A percentile compares a stretch with the other conserved stretches of the same genome.
These are phyloP conservation scores for cat (Felis catus) DNA, from an alignment of 2,113 vertebrate species.

Conservation along the genomic window DNA sequence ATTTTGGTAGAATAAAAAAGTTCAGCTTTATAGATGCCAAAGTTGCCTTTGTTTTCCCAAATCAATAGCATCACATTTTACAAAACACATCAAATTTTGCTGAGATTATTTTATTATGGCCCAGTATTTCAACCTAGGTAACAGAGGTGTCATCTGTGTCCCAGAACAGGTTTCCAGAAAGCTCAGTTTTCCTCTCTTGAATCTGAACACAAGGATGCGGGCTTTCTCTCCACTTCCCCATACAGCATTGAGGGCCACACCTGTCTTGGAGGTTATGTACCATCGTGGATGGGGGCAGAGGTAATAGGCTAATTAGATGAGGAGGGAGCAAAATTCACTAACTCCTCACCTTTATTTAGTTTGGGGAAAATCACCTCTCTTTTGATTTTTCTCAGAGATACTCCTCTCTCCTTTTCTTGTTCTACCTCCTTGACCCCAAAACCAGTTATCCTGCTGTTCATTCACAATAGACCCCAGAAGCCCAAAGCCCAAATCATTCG, in stretches of 20 bases:
- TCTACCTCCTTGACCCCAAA: neutral
- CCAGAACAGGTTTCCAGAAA: neutral
- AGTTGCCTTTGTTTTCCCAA: neutral
- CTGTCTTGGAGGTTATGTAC: neutral
- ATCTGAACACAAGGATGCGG: neutral
- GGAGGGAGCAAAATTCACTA: neutral
- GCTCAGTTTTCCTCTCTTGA: neutral
- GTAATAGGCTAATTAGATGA: neutral
- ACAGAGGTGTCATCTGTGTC: neutral
- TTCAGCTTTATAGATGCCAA: neutral
- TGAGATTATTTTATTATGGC: neutral
- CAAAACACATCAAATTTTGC: neutral
- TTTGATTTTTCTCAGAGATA: constrained; percentile 6
- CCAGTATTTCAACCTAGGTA: neutral
- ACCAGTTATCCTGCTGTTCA: neutral
- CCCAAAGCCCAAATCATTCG: neutral
- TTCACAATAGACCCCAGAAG: neutral
- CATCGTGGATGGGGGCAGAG: neutral
- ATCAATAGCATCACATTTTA: neutral
- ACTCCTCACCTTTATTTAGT: neutral
- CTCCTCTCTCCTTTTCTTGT: neutral
- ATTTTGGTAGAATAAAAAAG: neutral
- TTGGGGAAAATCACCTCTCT: neutral
- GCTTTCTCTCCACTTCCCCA: neutral
- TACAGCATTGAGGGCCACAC: neutral